Percentiles rank a stretch among this genome's conserved stretches.
These are phyloP conservation scores for Chionoecetes opilio DNA, from an alignment of 1,140 invertebrate genomes.

Conservation along the genomic window DNA sequence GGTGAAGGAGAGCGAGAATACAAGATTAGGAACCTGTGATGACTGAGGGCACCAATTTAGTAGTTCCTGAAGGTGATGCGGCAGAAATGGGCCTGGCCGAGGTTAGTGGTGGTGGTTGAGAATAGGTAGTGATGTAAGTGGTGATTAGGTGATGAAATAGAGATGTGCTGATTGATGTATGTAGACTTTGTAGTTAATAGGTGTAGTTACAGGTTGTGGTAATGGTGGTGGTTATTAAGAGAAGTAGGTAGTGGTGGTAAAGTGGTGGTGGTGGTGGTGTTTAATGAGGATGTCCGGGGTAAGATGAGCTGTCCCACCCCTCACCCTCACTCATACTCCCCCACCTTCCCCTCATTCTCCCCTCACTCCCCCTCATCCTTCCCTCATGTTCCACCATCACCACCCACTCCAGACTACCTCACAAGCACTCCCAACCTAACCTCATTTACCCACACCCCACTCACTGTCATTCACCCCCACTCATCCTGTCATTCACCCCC, in stretches of 20 bases:
- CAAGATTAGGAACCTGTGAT: neutral
- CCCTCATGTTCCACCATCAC: no score
- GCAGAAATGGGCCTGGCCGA: neutral
- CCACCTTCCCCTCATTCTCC: neutral
- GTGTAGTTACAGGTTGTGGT: neutral
- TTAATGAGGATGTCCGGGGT: conserved; percentile 60
- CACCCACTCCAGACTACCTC: no score
- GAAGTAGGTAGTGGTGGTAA: conserved; percentile 34
- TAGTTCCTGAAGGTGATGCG: neutral
- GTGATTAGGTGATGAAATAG: neutral
- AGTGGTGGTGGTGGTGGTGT: conserved; percentile 34
- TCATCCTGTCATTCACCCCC: no score
- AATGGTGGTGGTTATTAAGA: neutral
- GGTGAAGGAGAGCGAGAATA: neutral
- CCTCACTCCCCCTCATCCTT: neutral
- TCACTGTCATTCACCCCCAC: no score
- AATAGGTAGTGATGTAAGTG: neutral
- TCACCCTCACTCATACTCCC: conserved; percentile 33
- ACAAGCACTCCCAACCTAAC: no score
- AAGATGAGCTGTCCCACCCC: conserved; percentile 31
- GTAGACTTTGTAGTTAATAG: no score
- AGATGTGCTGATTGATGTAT: no score
- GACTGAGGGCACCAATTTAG: neutral
- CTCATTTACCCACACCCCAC: no score
- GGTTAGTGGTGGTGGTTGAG: neutral